Conservation (phyloP, 2,888 invertebrate genomes). For the Drosophila neonasuta region DNA sequence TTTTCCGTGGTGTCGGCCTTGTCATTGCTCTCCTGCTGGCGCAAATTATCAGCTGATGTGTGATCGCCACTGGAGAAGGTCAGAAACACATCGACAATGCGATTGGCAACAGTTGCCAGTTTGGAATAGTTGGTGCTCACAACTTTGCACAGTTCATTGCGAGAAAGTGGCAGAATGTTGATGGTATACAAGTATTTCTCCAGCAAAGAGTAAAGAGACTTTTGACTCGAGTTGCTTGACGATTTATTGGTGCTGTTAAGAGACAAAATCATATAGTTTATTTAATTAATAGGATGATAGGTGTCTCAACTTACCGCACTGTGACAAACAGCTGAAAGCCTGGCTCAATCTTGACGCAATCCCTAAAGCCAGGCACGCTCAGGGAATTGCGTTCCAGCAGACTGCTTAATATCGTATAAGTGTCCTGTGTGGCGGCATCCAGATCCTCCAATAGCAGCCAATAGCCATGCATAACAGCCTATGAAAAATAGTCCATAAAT, state of each 20-base stretch:
- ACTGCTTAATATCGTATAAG: slow-evolving; percentile 92
- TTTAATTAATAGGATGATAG: neutral
- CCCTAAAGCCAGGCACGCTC: slow-evolving; percentile 94
- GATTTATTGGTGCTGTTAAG: slow-evolving; percentile 79
- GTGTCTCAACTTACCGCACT: slow-evolving; percentile 84
- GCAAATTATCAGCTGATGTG: slow-evolving; percentile 80
- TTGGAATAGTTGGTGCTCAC: slow-evolving; percentile 87
- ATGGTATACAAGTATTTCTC: slow-evolving; percentile 93
- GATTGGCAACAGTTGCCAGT: slow-evolving; percentile 87
- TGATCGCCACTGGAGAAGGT: slow-evolving; percentile 90
- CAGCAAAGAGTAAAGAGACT: slow-evolving; percentile 87
- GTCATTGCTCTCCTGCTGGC: slow-evolving; percentile 81
- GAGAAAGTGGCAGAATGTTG: slow-evolving; percentile 90
- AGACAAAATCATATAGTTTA: neutral
- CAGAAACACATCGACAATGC: slow-evolving; percentile 92
- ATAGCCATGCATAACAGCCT: slow-evolving; percentile 90
- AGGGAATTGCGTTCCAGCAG: slow-evolving; percentile 92
- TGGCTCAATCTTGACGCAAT: slow-evolving; percentile 89
- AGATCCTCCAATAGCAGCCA: slow-evolving; percentile 98
- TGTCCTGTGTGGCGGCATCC: slow-evolving; percentile 96
- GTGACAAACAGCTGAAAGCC: slow-evolving; percentile 97
- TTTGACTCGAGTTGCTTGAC: slow-evolving; percentile 80
- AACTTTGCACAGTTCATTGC: slow-evolving; percentile 88
- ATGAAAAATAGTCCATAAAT: neutral
- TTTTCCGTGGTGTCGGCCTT: slow-evolving; percentile 74